Conservation (phyloP, 2,888 invertebrate genomes). For the Spodoptera exigua region DNA sequence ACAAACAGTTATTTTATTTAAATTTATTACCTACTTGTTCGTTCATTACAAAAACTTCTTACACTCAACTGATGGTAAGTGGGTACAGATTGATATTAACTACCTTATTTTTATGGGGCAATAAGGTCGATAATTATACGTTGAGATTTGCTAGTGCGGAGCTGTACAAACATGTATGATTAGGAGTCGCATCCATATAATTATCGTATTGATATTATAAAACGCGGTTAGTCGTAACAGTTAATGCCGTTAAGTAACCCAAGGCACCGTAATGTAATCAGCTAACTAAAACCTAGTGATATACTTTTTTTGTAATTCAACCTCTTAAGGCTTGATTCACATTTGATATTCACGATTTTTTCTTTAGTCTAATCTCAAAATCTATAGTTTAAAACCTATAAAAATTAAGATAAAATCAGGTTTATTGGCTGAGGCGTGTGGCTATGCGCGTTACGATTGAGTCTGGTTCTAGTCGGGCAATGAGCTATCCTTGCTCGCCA, state of each 20-base stretch:
- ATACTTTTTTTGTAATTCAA: constrained; percentile 32
- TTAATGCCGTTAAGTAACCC: constrained; percentile 52
- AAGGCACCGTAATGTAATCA: constrained; percentile 36
- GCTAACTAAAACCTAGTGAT: constrained; percentile 26
- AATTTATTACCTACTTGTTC: constrained; percentile 65
- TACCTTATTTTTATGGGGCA: too few relatives aligned
- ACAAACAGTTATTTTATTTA: constrained; percentile 72
- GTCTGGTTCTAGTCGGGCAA: too few relatives aligned
- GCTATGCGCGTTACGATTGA: too few relatives aligned
- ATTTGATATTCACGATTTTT: constrained; percentile 7
- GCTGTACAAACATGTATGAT: constrained; percentile 25
- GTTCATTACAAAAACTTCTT: constrained; percentile 46
- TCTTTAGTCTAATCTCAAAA: neutral
- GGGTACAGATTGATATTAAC: too few relatives aligned
- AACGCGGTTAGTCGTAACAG: constrained; percentile 46
- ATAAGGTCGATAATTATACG: too few relatives aligned
- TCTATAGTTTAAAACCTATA: too few relatives aligned
- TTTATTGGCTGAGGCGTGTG: too few relatives aligned
- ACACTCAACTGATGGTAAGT: constrained; percentile 9
- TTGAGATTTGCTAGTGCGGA: too few relatives aligned
- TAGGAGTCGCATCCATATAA: constrained; percentile 48
- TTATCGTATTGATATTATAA: constrained; percentile 55
- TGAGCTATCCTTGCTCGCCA: too few relatives aligned
- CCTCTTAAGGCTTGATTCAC: neutral
- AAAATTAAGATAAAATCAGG: too few relatives aligned